These are phyloP conservation scores for Sebastes iracundus DNA, from an alignment of 2,797 vertebrate genomes.

Conservation along the genomic window DNA sequence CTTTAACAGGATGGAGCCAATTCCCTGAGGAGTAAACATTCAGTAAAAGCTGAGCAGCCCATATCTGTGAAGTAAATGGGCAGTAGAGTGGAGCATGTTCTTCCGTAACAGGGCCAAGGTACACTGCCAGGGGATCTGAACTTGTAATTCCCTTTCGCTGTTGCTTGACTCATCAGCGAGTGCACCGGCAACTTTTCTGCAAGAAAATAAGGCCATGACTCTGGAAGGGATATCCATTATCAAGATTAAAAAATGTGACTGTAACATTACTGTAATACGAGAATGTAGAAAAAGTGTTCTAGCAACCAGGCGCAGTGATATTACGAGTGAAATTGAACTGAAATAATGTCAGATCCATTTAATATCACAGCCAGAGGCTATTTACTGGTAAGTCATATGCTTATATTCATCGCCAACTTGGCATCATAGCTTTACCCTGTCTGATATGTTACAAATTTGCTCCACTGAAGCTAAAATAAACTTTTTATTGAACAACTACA, in stretches of 20 bases:
- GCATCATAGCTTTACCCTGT: neutral
- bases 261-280: constrained; percentile 4
- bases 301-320: neutral
- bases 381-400: constrained; percentile 26
- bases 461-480: constrained; percentile 23
- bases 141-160: constrained; percentile 70
- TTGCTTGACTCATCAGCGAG: constrained; percentile 59
- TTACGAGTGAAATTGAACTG: constrained; percentile 14
- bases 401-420: constrained; percentile 11
- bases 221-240: constrained; percentile 32
- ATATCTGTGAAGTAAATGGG: constrained; percentile 81
- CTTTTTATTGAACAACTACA: constrained; percentile 14
- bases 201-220: constrained; percentile 32
- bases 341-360: constrained; percentile 32
- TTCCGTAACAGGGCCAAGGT: constrained; percentile 74
- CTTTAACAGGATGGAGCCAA: constrained; percentile 82
- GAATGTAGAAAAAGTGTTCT: neutral
- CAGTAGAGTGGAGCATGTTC: constrained; percentile 78
- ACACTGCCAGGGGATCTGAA: constrained; percentile 74
- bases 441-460: constrained; percentile 19
- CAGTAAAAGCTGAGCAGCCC: constrained; percentile 79
- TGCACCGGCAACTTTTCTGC: constrained; percentile 40
- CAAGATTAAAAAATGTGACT: constrained; percentile 20
- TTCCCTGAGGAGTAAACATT: constrained; percentile 83
- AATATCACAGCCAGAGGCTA: constrained; percentile 31